phyloP scores from a whole-genome alignment of 2,113 vertebrate species.

The Myotis yumanensis region DNA sequence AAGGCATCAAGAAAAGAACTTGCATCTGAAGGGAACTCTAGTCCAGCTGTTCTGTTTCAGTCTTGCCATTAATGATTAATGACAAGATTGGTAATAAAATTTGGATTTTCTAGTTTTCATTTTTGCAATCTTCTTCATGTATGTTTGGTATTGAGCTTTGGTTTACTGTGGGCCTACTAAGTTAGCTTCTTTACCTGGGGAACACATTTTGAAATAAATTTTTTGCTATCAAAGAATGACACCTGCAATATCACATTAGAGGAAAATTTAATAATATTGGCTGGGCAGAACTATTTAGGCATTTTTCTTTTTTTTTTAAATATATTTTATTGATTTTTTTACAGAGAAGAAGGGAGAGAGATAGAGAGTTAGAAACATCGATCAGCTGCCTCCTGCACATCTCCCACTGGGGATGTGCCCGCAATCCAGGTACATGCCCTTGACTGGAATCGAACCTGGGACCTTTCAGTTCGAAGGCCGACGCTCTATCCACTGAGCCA shows the following conservation, averaged over 20 bases:
- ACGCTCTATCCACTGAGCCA: too few relatives aligned
- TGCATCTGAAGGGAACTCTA: not conserved
- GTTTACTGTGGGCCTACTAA: not conserved
- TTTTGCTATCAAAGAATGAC: not conserved
- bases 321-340: too few relatives aligned
- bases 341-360: too few relatives aligned
- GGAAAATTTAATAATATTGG: conserved; percentile 43
- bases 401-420: too few relatives aligned
- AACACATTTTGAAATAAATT: conserved; percentile 33
- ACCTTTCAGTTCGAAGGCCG: too few relatives aligned
- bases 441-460: too few relatives aligned
- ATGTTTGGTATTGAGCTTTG: not conserved
- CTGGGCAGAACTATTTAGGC: conserved; percentile 5
- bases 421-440: too few relatives aligned
- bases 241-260: conserved; percentile 14
- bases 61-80: not conserved
- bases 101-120: not conserved
- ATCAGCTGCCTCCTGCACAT: too few relatives aligned
- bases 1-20: not conserved
- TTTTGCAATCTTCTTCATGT: not conserved
- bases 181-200: not conserved
- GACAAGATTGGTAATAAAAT: not conserved
- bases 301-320: not conserved
- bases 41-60: not conserved
- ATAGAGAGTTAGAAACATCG: too few relatives aligned